Percentiles rank a stretch among this genome's conserved stretches.
These are phyloP conservation scores for Rhinolophus ferrumequinum DNA, from an alignment of 2,113 vertebrate genomes.

Conservation along the genomic window DNA sequence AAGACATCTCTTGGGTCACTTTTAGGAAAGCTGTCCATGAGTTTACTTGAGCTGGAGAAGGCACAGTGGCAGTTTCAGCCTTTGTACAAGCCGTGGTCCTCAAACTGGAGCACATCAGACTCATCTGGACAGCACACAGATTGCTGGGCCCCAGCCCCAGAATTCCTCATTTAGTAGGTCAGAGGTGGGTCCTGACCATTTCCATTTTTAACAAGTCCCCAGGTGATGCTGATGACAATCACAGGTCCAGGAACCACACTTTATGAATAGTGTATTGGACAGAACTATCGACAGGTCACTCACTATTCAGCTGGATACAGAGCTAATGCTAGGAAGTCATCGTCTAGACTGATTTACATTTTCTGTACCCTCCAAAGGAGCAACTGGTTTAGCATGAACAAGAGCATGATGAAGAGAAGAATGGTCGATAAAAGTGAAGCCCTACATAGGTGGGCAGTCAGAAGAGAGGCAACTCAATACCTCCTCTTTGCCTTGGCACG, in stretches of 20 bases:
- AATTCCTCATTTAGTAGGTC: background rate
- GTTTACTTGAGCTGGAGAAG: background rate
- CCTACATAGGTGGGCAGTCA: background rate
- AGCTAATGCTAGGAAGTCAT: background rate
- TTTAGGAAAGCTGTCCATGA: background rate
- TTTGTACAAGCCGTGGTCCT: background rate
- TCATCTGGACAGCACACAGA: background rate
- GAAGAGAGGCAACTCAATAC: background rate
- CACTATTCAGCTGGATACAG: background rate
- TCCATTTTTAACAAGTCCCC: background rate
- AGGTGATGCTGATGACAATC: background rate
- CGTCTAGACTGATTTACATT: background rate
- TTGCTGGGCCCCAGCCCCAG: accelerated
- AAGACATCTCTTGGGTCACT: background rate
- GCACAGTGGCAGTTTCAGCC: background rate
- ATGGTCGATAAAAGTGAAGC: background rate
- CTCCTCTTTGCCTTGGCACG: background rate
- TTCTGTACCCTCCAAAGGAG: background rate
- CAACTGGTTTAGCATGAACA: background rate
- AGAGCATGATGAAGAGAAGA: background rate
- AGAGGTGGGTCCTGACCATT: background rate
- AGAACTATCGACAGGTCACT: background rate
- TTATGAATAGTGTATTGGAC: background rate
- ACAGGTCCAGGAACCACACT: background rate
- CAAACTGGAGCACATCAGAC: background rate